Evolutionary conservation across 2,888 invertebrate genomes (phyloP).

Genomic region (Pyrrhosoma nymphula): DNA sequence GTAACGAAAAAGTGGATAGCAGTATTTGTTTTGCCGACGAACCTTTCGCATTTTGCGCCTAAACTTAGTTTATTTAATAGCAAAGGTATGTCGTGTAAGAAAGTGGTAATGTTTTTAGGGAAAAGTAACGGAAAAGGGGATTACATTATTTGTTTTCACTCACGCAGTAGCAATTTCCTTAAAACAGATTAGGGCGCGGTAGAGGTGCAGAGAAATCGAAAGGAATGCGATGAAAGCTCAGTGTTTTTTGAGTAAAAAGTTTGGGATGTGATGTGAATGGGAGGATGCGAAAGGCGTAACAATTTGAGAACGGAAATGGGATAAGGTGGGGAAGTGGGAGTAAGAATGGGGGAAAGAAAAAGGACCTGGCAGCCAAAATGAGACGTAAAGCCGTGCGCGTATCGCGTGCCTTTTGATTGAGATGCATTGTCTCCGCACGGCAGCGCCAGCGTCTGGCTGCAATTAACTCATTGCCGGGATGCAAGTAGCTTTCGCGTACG

Average conservation of each 20-base stretch:
- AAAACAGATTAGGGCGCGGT: no score
- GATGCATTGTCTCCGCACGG: background rate
- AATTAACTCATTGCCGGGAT: constrained; percentile 11
- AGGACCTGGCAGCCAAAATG: background rate
- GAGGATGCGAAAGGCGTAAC: background rate
- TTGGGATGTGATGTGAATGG: background rate
- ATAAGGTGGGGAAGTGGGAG: no score
- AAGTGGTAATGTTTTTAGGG: no score
- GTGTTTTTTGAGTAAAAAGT: background rate
- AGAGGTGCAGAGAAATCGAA: background rate
- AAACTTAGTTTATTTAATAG: no score
- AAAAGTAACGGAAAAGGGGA: no score
- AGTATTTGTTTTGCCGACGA: no score
- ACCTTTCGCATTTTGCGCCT: no score
- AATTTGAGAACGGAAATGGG: background rate
- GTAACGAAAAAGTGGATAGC: no score
- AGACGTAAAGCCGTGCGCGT: background rate
- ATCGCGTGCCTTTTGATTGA: background rate
- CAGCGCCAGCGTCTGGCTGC: background rate
- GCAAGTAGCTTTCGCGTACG: background rate
- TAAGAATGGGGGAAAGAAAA: background rate
- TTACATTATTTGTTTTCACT: no score
- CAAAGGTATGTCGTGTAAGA: no score
- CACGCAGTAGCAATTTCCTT: no score
- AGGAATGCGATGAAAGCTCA: background rate